Evolutionary conservation across 1,140 invertebrate genomes (phyloP), one percentile per base, ranked within the genome.

Genomic region (Heliconius melpomene): DNA sequence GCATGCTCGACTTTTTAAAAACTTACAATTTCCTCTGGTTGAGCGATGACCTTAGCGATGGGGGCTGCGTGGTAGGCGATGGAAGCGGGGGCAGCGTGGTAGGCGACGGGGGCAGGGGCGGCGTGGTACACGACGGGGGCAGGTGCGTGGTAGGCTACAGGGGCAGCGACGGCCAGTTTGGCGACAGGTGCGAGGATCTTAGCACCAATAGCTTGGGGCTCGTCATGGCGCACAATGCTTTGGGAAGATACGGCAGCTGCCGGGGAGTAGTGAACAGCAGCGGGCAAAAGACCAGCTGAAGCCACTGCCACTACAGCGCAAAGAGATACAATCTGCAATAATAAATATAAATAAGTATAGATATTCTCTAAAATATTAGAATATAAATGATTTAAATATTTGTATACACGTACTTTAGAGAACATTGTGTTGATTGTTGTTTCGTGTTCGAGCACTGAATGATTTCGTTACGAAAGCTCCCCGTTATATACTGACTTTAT

Each of bases 291-390:
- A 52, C 90, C 89, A 54, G 87, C 90, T 29, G 87, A 86, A 72
- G 84, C 82, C 46, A 88, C 86, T 9, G 88, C 88, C 76, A 87
- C 85, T 40, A 89, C 66, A 60, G 87, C 86, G 79, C 84, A 89
- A 18, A 90, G 73, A 72, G 83, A 77, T 79, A 90, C 81, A 0
- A 91, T 54, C 90, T 91, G 82, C 26, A 86, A 89, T 60, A 81
- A 46, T 38, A 73, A 18, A 29, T 26, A 66, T 29, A 26, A 23
- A 66, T 66, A 23, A 66, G 9, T 16, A 66, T 66, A 66, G 5
- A 7, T 66, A 29, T 66, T 66, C 9, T 16, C 29, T 26, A 1
- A 29, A 66, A 66, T 13, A 66, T 60, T 23, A 16, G 29, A 66
- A 66, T 66, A 29, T 66, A 13, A 66, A 13, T 66, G n/a, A 60